These are phyloP conservation scores for Argynnis bischoffii DNA, from an alignment of 2,888 invertebrate genomes.

Conservation along the genomic window DNA sequence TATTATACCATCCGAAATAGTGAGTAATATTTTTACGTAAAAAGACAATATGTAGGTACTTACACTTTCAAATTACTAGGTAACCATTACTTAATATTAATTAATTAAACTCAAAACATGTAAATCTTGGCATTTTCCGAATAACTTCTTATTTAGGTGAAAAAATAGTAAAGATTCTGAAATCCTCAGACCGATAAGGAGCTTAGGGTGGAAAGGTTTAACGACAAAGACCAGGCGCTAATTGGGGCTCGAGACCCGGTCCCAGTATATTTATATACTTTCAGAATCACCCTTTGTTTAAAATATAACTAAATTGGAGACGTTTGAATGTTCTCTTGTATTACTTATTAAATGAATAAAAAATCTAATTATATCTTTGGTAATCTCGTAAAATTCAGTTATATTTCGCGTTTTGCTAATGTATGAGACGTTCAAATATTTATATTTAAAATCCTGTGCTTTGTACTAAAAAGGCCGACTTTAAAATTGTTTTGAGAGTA, in stretches of 20 bases:
- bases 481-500: no score
- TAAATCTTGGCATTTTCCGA: no score
- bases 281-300: constrained; percentile 28
- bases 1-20: no score
- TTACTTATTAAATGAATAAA: constrained; percentile 9
- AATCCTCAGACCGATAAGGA: constrained; percentile 24
- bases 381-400: not conserved
- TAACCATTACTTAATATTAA: no score
- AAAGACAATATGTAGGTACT: no score
- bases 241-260: constrained; percentile 28
- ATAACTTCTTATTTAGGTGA: not conserved
- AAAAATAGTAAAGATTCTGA: constrained; percentile 2
- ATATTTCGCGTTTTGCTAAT: no score
- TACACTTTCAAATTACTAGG: no score
- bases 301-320: constrained; percentile 26
- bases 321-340: constrained; percentile 14
- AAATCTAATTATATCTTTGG: constrained; percentile 9
- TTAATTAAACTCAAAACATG: no score
- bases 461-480: no score
- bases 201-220: constrained; percentile 31
- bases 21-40: no score
- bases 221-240: constrained; percentile 31
- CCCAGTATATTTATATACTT: constrained; percentile 28
- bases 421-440: no score
- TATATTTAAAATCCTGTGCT: no score